Evolutionary conservation across 2,797 vertebrate genomes (phyloP), one percentile per base, ranked within the genome.

Genomic region (Diplodus sargus): DNA sequence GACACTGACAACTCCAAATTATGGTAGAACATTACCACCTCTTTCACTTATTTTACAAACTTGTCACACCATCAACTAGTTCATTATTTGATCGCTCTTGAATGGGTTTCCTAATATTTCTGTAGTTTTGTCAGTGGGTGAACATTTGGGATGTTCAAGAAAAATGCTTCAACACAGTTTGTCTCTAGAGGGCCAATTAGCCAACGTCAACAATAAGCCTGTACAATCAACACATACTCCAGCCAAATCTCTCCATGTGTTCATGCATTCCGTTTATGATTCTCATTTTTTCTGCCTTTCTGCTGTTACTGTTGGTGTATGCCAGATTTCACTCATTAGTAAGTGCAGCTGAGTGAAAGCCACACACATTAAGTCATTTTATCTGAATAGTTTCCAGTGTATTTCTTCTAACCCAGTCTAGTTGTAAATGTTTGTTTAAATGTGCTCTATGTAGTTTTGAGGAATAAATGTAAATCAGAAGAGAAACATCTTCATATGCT

Each of bases 341-440:
- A 56, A 62, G 34, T 66, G 30, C 28, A 64, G 56, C 48, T 58
- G 22, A 79, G n/a, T 60, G 8, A 51, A 48, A 5, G 18, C 14
- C n/a, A 30, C 43, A 56, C 45, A 1, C 53, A 25, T 61, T 3
- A 47, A 30, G 48, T 43, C 1, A n/a, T 49, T 59, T 57, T 34
- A 53, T 48, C n/a, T 12, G n/a, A 0, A 13, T 25, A 39, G 11
- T 20, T 56, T 30, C 20, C 25, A 28, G 13, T 23, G 3, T 20
- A 25, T 39, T 42, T 43, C 39, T 43, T 18, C 22, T 7, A 17
- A 16, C 22, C 13, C 23, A 3, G 39, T 74, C 42, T 4, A 39
- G 9, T n/a, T 6, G 8, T 49, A 9, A 43, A 9, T 61, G 39
- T 39, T 39, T 39, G 39, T 39, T 11, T 39, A 39, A 39, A 39